Percentiles rank a stretch among this genome's conserved stretches.
Evolutionary conservation across 2,113 vertebrate species (phyloP).

Genomic region (Callaeas wilsoni): DNA sequence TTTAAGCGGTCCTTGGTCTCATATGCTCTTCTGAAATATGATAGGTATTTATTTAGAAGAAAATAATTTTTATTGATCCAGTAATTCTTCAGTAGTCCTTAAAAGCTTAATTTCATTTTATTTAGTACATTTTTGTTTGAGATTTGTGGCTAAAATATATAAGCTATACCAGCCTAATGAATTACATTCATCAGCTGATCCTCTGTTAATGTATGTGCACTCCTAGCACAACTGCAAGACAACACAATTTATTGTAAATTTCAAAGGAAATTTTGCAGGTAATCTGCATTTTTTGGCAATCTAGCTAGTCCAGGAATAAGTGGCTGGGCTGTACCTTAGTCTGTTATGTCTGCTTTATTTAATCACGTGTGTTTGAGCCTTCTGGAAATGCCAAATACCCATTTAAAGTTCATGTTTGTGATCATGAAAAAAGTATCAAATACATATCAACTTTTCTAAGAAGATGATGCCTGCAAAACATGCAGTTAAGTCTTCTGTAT

Average conservation of each 20-base stretch:
- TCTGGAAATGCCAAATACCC: neutral
- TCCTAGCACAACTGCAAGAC: neutral
- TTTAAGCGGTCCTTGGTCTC: neutral
- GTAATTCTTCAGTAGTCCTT: neutral
- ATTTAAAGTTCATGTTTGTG: neutral
- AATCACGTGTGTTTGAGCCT: rapidly evolving
- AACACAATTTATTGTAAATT: neutral
- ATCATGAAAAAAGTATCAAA: neutral
- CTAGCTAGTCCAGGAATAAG: neutral
- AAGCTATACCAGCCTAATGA: neutral
- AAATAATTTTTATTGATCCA: neutral
- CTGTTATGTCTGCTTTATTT: neutral
- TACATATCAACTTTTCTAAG: neutral
- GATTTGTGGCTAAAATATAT: neutral
- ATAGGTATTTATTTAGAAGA: neutral
- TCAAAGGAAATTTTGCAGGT: neutral
- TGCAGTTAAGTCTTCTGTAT: neutral
- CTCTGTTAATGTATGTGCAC: neutral
- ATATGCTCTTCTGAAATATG: neutral
- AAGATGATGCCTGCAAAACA: neutral
- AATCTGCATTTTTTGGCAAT: neutral
- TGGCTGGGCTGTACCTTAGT: neutral
- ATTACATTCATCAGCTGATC: neutral
- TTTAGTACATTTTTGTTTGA: neutral
- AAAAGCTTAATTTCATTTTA: neutral